A percentile compares a stretch with the other conserved stretches of the same genome.
Conservation (phyloP, 2,888 invertebrate species). For the Lochmaea crataegi region DNA sequence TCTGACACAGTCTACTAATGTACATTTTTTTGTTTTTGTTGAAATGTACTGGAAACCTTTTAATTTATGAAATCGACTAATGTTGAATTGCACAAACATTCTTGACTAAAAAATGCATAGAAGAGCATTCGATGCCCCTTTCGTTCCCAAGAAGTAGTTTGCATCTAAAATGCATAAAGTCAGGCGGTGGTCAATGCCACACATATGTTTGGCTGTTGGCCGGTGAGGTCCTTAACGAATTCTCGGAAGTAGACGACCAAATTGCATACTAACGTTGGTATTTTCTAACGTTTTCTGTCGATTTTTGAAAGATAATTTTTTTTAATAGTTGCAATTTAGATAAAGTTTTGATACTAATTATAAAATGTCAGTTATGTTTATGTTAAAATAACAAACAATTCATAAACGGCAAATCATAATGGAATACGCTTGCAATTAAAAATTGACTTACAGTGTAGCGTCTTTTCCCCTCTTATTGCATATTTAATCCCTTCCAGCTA, state of each 20-base stretch:
- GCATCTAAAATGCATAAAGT: conserved; percentile 47
- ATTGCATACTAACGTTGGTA: conserved; percentile 47
- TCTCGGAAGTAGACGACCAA: conserved; percentile 49
- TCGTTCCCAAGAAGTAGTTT: conserved; percentile 38
- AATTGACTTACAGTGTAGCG: too few relatives aligned
- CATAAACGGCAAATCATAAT: too few relatives aligned
- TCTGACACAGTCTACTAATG: too few relatives aligned
- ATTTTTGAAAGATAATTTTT: conserved; percentile 8
- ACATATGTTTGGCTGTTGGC: conserved; percentile 37
- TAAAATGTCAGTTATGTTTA: not conserved
- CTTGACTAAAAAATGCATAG: not conserved
- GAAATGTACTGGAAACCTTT: too few relatives aligned
- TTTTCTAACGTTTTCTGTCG: conserved; percentile 49
- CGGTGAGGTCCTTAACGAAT: conserved; percentile 47
- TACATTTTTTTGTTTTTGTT: too few relatives aligned
- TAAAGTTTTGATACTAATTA: not conserved
- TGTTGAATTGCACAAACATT: not conserved
- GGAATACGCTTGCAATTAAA: too few relatives aligned
- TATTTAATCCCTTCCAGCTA: too few relatives aligned
- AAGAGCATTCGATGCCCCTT: conserved; percentile 14
- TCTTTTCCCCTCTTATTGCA: too few relatives aligned
- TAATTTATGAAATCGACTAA: not conserved
- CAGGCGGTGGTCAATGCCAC: conserved; percentile 51
- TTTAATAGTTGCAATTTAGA: not conserved
- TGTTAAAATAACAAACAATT: too few relatives aligned